These are phyloP conservation scores for Calonectris borealis DNA, from an alignment of 2,113 vertebrate genomes.

Conservation along the genomic window DNA sequence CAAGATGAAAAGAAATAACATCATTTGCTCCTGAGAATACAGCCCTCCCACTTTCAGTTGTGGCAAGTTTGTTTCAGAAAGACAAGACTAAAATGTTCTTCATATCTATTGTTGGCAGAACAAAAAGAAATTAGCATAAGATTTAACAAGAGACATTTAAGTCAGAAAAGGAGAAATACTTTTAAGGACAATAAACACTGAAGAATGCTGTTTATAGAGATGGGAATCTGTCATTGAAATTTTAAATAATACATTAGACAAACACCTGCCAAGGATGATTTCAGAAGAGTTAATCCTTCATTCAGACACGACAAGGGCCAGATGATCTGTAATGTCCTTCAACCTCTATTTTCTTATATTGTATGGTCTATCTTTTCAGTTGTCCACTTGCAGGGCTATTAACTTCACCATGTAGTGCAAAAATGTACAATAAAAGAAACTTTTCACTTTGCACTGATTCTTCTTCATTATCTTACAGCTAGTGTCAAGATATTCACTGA, in stretches of 20 bases:
- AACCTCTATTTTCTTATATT: not conserved
- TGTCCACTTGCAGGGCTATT: not conserved
- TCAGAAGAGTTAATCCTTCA: slow-evolving; percentile 13
- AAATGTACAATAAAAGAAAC: slow-evolving; percentile 9
- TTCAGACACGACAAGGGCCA: not conserved
- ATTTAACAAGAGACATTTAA: not conserved
- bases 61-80: not conserved
- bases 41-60: not conserved
- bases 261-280: slow-evolving; percentile 31
- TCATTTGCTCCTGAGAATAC: not conserved
- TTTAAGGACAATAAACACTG: not conserved
- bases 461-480: not conserved
- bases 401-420: not conserved
- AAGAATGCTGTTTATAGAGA: slow-evolving; percentile 10
- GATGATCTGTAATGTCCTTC: not conserved
- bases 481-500: not conserved
- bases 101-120: not conserved
- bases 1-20: not conserved
- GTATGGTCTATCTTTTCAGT: not conserved
- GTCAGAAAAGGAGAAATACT: not conserved
- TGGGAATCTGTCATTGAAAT: not conserved
- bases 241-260: slow-evolving; percentile 39
- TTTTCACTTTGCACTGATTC: not conserved
- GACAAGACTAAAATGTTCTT: not conserved
- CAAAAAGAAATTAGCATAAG: not conserved